phyloP scores from a whole-genome alignment of 2,113 vertebrate species.

The Rhinopomastus cyanomelas region DNA sequence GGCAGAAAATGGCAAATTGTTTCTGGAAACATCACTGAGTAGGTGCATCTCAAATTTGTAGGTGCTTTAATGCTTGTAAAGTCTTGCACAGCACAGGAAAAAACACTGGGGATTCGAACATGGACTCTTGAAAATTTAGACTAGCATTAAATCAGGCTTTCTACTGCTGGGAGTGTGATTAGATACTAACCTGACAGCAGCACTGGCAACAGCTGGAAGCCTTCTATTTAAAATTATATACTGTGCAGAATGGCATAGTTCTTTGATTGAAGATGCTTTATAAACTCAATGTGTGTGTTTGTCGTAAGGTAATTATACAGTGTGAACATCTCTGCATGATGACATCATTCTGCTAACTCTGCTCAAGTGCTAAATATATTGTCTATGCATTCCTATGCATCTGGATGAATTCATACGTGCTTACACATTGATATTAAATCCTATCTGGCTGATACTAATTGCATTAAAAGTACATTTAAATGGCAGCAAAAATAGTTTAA shows the following conservation, averaged over 20 bases:
- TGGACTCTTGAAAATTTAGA: neutral
- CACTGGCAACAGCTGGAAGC: constrained; percentile 45
- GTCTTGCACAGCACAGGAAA: neutral
- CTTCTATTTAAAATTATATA: constrained; percentile 42
- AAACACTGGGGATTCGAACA: neutral
- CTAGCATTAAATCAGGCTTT: neutral
- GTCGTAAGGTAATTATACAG: constrained; percentile 49
- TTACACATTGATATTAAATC: neutral
- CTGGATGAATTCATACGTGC: neutral
- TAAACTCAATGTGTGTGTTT: constrained; percentile 33
- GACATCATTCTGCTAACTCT: neutral
- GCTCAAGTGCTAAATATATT: constrained; percentile 7
- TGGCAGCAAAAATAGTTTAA: neutral
- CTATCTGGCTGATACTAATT: neutral
- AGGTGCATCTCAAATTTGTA: neutral
- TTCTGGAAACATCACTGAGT: neutral
- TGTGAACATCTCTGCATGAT: neutral
- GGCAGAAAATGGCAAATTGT: neutral
- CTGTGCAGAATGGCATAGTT: neutral
- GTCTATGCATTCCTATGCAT: neutral
- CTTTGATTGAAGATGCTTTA: constrained; percentile 48
- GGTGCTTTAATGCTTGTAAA: neutral
- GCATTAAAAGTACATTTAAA: neutral
- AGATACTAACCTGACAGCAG: constrained; percentile 14
- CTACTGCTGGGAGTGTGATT: neutral